Evolutionary conservation across 2,113 vertebrate genomes (phyloP).

Genomic region (Pluvialis apricaria): DNA sequence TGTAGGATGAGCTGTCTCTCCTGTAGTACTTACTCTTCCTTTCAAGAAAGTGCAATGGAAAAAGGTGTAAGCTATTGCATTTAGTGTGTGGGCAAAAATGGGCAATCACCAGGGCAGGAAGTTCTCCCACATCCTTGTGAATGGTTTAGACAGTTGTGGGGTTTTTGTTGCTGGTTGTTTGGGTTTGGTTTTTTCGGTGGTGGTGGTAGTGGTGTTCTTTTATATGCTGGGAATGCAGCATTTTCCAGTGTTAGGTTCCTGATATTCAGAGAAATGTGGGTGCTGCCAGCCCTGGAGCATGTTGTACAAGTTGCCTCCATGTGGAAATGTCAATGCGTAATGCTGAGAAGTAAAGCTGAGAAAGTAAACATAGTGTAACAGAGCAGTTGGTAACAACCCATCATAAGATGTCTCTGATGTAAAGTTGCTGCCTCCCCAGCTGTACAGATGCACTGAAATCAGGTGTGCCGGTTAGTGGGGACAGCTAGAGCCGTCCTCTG

Average conservation of each 20-base stretch:
- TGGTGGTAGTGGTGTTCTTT: not conserved
- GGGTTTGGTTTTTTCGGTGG: not conserved
- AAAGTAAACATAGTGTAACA: not conserved
- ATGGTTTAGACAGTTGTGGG: not conserved
- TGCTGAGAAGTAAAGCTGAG: not conserved
- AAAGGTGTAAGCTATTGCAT: not conserved
- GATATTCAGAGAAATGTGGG: not conserved
- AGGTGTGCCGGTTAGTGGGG: rapidly evolving
- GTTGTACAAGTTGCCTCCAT: not conserved
- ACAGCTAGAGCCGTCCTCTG: not conserved
- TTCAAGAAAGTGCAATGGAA: not conserved
- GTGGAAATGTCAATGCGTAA: not conserved
- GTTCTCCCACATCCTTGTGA: not conserved
- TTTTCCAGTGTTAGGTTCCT: not conserved
- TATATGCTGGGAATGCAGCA: not conserved
- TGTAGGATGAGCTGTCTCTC: not conserved
- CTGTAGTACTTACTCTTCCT: not conserved
- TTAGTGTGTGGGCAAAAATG: not conserved
- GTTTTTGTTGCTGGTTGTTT: not conserved
- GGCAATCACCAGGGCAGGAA: not conserved
- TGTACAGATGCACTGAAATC: not conserved
- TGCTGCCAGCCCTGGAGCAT: not conserved
- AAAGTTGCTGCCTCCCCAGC: not conserved
- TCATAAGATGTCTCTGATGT: not conserved
- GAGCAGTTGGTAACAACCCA: not conserved